Percentiles rank a stretch among this genome's conserved stretches.
phyloP scores from a whole-genome alignment of 2,113 vertebrate species.

The Onychorhynchus coronatus region DNA sequence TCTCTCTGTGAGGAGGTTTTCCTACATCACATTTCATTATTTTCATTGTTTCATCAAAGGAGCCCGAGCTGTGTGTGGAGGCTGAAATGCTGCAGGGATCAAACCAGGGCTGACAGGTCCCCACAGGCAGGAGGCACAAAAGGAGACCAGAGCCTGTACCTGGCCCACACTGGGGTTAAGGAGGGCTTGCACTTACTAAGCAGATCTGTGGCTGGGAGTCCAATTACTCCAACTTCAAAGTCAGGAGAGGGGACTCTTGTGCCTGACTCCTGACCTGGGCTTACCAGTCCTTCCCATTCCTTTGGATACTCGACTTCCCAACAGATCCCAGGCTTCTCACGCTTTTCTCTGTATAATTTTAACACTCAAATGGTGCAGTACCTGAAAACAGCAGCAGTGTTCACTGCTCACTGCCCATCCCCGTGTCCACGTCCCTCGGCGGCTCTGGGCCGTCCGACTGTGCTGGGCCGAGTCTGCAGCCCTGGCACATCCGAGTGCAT shows the following conservation, averaged over 20 bases:
- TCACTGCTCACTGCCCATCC: background rate
- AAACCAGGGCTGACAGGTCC: background rate
- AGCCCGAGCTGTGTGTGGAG: background rate
- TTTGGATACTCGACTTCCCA: rapidly evolving
- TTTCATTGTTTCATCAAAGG: background rate
- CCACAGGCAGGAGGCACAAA: background rate
- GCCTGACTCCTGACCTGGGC: background rate
- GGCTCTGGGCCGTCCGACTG: background rate
- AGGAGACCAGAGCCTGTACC: background rate
- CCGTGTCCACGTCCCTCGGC: background rate
- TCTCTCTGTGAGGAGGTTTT: background rate
- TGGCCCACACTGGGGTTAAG: background rate
- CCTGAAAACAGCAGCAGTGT: background rate
- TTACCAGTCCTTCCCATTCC: rapidly evolving
- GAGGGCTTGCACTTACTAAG: background rate
- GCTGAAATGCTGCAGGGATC: background rate
- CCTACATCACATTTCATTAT: background rate
- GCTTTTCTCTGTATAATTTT: background rate
- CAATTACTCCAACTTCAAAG: background rate
- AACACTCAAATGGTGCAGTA: rapidly evolving
- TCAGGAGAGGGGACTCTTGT: rapidly evolving
- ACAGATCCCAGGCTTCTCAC: background rate
- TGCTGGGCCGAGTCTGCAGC: background rate
- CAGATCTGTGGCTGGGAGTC: background rate
- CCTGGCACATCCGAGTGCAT: background rate